These are phyloP conservation scores for Galbula dea DNA, from an alignment of 2,113 vertebrate species.

Conservation along the genomic window DNA sequence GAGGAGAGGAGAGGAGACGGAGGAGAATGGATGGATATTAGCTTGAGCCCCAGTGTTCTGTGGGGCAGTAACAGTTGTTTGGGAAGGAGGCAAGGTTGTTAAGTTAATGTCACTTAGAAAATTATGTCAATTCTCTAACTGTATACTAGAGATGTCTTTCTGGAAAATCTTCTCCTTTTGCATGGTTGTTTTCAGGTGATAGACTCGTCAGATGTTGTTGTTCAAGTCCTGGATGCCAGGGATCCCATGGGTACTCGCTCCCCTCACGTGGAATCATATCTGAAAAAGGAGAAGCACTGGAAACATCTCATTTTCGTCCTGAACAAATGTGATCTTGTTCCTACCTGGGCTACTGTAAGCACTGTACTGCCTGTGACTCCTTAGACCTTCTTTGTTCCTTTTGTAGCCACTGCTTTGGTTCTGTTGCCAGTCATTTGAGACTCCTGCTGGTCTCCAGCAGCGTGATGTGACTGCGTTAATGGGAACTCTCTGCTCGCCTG, in stretches of 20 bases:
- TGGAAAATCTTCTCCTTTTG: not conserved
- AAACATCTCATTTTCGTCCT: slow-evolving; percentile 97
- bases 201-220: slow-evolving; percentile 96
- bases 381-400: not conserved
- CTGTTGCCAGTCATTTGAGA: not conserved
- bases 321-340: slow-evolving; percentile 97
- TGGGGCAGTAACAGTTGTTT: not conserved
- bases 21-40: accelerated
- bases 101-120: not conserved
- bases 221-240: slow-evolving; percentile 95
- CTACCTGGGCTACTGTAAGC: slow-evolving; percentile 95
- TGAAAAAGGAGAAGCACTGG: slow-evolving; percentile 97
- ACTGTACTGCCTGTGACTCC: not conserved
- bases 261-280: slow-evolving; percentile 88
- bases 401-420: not conserved
- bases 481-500: slow-evolving; percentile 14
- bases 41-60: not conserved
- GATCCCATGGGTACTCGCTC: slow-evolving; percentile 96
- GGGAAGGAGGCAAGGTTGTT: not conserved
- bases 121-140: not conserved
- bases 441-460: not conserved
- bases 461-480: not conserved
- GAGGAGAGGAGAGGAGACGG: not conserved
- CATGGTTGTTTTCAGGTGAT: slow-evolving; percentile 79
- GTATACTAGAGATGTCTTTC: not conserved